phyloP scores from a whole-genome alignment of 2,888 invertebrate species.

The Tipula helvola region DNA sequence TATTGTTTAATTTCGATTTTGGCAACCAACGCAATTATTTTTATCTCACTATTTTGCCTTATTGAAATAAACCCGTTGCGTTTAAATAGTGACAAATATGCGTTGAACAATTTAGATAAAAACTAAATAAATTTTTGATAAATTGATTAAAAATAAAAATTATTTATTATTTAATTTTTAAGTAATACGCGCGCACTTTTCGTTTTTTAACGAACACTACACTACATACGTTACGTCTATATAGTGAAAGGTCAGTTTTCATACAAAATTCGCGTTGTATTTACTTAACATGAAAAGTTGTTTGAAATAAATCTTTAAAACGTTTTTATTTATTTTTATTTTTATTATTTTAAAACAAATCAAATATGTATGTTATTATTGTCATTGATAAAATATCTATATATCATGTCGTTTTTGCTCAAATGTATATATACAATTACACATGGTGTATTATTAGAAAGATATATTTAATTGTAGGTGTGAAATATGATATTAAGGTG shows the following conservation, averaged over 20 bases:
- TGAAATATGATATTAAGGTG: neutral
- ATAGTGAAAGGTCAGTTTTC: neutral
- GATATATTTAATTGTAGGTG: neutral
- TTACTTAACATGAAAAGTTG: neutral
- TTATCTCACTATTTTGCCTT: neutral
- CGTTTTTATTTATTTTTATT: neutral
- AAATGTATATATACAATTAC: neutral
- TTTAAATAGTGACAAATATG: neutral
- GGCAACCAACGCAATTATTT: neutral
- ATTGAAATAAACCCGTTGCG: neutral
- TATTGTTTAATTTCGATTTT: neutral
- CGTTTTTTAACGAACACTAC: neutral
- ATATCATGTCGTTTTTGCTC: neutral
- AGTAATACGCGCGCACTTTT: neutral
- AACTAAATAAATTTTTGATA: neutral
- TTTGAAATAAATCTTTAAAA: slow-evolving; percentile 4
- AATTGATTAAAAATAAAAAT: neutral
- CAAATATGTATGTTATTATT: neutral
- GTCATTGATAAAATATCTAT: neutral
- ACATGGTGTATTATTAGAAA: neutral
- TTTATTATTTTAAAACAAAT: neutral
- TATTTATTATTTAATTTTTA: neutral
- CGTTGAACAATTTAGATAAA: neutral
- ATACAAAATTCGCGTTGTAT: neutral
- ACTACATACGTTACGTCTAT: neutral